Base-by-base conservation (phyloP, 1,140 invertebrate species). In the Drosophila leontia region DNA sequence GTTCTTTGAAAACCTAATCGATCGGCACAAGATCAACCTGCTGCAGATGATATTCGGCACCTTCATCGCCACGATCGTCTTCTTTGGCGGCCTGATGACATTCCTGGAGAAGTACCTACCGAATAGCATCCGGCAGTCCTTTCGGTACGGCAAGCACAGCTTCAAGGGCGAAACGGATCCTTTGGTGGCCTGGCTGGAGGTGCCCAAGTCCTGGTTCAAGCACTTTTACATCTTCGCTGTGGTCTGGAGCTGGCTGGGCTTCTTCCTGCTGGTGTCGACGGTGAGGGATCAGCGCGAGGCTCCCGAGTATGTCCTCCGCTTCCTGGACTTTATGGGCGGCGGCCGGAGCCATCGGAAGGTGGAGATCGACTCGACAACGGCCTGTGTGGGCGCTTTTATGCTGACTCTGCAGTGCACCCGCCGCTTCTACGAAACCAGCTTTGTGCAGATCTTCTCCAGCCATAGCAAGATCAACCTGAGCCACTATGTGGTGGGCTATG, bases 401-500 rank as follows among this genome's bases (percentile, higher is more conserved):
- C 82, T 97, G 0, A 94, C 94, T 1, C 63, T 97, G 17, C 97
- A 98, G 85, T 95, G 95, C 50, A 94, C 93, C 45, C 94, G 96
- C 80, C 94, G 97, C 81, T 95, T 96, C 42, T 97, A 97, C 88
- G 97, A 98, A 92, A 96, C 96, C 19, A 94, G 94, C 75, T 96
- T 93, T 82, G 91, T 98, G 9, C 97, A 95, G 91, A 94, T 98
- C 12, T 98, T 96, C 92, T 97, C 97, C 12, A 94, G 93, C 55
- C 93, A 96, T 65, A 94, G 94, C 42, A 96, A 95, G 92, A 98
- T 98, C 72, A 97, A 97, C 90, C 72, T 98, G 1, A 90, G 92
- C 1, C 96, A 97, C 92, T 98, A 98, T 84, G 57, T 96, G 0
- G 91, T 96, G 48, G 97, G 97, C 1, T 94, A 95, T 67, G 75